These are phyloP conservation scores for Oncorhynchus nerka DNA, from an alignment of 2,113 vertebrate genomes.

Conservation along the genomic window DNA sequence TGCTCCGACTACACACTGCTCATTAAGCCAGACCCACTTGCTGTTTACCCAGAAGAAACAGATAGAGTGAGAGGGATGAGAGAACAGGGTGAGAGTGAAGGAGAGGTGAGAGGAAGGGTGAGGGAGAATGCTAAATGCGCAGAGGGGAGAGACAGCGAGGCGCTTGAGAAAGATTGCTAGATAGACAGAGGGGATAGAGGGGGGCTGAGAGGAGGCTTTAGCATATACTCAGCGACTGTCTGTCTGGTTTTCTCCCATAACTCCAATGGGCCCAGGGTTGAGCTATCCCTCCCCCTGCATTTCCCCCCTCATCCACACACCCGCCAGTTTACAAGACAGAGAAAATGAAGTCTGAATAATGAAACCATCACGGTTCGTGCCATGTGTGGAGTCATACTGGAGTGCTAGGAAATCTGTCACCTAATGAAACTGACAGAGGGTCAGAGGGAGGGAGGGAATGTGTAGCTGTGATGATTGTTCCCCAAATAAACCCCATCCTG, in stretches of 20 bases:
- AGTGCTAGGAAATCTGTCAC: conserved; percentile 33
- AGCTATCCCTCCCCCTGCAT: neutral
- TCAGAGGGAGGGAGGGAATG: conserved; percentile 8
- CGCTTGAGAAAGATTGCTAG: no score
- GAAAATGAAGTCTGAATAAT: conserved; percentile 45
- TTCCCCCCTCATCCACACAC: conserved; percentile 21
- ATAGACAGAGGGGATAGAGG: no score
- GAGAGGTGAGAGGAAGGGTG: neutral
- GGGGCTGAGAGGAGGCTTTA: no score
- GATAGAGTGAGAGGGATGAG: neutral
- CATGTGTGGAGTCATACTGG: conserved; percentile 41
- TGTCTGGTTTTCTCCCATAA: no score
- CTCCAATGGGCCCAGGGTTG: neutral
- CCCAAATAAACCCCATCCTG: conserved; percentile 47
- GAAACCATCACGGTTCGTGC: conserved; percentile 36
- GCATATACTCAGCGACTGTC: no score
- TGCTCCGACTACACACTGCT: neutral
- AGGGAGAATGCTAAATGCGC: neutral
- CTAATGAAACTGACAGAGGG: conserved; percentile 24
- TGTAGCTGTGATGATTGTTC: conserved; percentile 27
- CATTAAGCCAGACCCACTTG: neutral
- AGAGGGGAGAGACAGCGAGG: neutral
- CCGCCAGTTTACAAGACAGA: conserved; percentile 33
- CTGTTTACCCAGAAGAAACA: neutral
- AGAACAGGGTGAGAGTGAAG: conserved; percentile 13